Base-by-base conservation (phyloP, 2,888 invertebrate genomes). In the Helobdella robusta region DNA sequence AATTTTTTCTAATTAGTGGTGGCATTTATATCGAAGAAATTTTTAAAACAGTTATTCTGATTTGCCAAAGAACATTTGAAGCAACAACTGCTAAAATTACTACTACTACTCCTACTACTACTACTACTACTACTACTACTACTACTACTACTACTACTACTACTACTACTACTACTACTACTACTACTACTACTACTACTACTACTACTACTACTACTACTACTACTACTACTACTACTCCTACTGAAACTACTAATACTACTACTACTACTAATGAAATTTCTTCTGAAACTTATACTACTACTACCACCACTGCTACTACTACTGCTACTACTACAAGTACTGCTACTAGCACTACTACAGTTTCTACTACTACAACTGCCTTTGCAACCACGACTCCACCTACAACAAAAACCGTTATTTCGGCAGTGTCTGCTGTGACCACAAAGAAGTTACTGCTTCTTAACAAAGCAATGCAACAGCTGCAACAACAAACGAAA, bases 81-180 rank as follows among this genome's bases (percentile, higher is more conserved):
- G n/a, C n/a, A n/a, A n/a, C n/a, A n/a, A n/a, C n/a, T n/a, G n/a
- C n/a, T n/a, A n/a, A n/a, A n/a, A n/a, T n/a, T n/a, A n/a, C n/a
- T n/a, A n/a, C n/a, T n/a, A n/a, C n/a, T n/a, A n/a, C n/a, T n/a
- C n/a, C n/a, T n/a, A n/a, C n/a, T n/a, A n/a, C n/a, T n/a, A n/a
- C n/a, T n/a, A n/a, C n/a, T 56, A 56, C 56, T 56, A 56, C 56
- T 28, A 56, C 56, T 56, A 56, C 56, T 56, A 28, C 56, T 56
- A 56, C 56, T 56, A 56, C 56, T 56, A 56, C 56, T 28, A 56
- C 56, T 56, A 25, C 56, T 56, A 28, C 56, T 56, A 56, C 56
- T 28, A 56, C 56, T 56, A 56, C 56, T 56, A 28, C 56, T 56
- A 56, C 56, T 56, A 56, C 56, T 56, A 56, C 56, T 28, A 56